A percentile compares a stretch with the other conserved stretches of the same genome.
Evolutionary conservation across 2,797 vertebrate genomes (phyloP).

Genomic region (Poecile montanus): DNA sequence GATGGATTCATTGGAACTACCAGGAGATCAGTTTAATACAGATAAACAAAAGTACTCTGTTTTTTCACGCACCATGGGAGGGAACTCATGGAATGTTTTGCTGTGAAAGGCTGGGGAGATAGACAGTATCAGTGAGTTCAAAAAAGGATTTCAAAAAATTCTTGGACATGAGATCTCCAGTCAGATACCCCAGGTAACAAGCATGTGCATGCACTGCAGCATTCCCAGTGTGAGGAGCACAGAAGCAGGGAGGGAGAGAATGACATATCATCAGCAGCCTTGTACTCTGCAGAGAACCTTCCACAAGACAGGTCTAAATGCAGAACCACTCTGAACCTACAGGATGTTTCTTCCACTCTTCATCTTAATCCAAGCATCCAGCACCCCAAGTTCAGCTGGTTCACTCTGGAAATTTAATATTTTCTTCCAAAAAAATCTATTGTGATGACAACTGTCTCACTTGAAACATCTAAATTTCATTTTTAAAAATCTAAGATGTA

Average conservation of each 20-base stretch:
- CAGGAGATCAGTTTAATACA: background rate
- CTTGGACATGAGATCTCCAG: background rate
- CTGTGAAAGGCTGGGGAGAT: background rate
- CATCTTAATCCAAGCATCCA: background rate
- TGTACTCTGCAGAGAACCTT: background rate
- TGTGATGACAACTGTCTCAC: fast-evolving
- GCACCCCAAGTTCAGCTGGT: background rate
- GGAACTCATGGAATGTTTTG: background rate
- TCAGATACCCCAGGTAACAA: background rate
- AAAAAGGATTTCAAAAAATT: background rate
- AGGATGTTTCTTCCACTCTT: background rate
- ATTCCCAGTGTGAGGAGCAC: background rate
- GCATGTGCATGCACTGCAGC: background rate
- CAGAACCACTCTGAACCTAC: background rate
- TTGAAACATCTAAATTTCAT: background rate
- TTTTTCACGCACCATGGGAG: background rate
- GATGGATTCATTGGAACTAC: background rate
- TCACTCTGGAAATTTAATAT: background rate
- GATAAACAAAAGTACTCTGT: background rate
- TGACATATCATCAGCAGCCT: background rate
- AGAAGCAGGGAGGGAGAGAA: background rate
- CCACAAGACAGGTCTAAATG: background rate
- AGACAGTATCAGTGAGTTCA: background rate
- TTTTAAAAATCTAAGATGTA: background rate
- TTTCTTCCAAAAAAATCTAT: background rate